phyloP scores from a whole-genome alignment of 2,797 vertebrate genomes.

The Petrocephalus schoutedeni region DNA sequence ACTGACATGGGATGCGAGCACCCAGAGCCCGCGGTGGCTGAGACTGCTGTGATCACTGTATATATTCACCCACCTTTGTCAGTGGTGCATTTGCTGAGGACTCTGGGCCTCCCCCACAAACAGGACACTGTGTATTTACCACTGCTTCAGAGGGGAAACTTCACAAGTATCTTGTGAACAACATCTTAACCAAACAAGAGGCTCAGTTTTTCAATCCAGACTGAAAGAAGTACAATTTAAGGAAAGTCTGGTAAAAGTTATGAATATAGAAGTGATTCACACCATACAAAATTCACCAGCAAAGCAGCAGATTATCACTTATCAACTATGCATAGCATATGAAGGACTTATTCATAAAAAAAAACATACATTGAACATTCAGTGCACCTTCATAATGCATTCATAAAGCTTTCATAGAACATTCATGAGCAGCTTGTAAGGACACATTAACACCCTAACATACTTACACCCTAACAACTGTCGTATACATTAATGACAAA shows the following conservation, averaged over 20 bases:
- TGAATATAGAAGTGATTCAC: not conserved
- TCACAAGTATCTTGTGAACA: not conserved
- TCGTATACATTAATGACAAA: not conserved
- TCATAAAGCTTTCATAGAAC: not conserved
- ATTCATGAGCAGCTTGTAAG: not conserved
- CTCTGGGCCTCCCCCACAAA: not conserved
- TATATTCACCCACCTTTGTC: slow-evolving; percentile 24
- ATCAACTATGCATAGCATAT: not conserved
- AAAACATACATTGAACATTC: not conserved
- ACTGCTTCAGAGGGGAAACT: not conserved
- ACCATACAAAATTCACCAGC: not conserved
- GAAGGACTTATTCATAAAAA: not conserved
- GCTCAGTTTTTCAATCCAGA: not conserved
- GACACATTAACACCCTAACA: not conserved
- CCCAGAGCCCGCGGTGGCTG: slow-evolving; percentile 32
- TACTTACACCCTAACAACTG: not conserved
- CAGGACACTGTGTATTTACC: not conserved
- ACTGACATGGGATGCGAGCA: slow-evolving; percentile 32
- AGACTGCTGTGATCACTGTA: slow-evolving; percentile 27
- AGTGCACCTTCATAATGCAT: not conserved
- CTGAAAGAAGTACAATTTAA: not conserved
- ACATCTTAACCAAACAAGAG: not conserved
- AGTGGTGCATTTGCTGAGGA: not conserved
- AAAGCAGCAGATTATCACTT: not conserved
- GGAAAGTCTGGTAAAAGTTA: not conserved